Base-by-base conservation (phyloP, 2,888 invertebrate species). In the Drosophila prolongata region DNA sequence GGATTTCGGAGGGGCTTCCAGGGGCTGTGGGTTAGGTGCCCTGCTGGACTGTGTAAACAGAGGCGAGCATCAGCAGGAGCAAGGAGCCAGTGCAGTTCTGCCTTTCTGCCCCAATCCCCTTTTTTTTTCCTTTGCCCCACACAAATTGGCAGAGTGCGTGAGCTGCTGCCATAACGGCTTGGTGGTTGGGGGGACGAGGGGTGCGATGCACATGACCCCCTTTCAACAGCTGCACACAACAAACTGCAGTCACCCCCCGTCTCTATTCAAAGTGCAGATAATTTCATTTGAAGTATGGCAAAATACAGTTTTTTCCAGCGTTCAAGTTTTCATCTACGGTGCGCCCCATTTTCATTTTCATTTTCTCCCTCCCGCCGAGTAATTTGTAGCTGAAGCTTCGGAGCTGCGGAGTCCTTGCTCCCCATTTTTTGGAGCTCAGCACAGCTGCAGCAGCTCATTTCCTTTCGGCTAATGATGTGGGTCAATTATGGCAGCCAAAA, bases 61-160 rank as follows among this genome's bases (percentile, higher is more conserved):
- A 76, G 77, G 60, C 74, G 73, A 55, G 58, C 42, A 30, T 38
- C 38, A 37, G 61, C 69, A 52, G 68, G 35, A 49, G 64, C 59
- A 42, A 42, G 52, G 30, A 56, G 40, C 46, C 44, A 43, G 38
- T 35, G 30, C 30, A 8, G 30, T 30, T 30, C 8, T 30, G 8
- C 30, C 30, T 30, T n/a, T n/a, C n/a, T n/a, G n/a, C 30, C 30
- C 8, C 30, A 8, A 30, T 16, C 42, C 37, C 30, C 42, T 10
- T 49, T 16, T 77, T 67, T 83, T 85, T 74, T 82, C 73, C 78
- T 73, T 77, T 67, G 75, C 78, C 69, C 60, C 78, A 77, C 81
- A 78, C 76, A 87, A 87, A 88, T 83, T 88, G 87, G 83, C 73
- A 86, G 87, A 88, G 88, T 84, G 83, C 89, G 89, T 83, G 83